Evolutionary conservation across 2,888 invertebrate genomes (phyloP), one percentile per base, ranked within the genome.

Genomic region (Drosophila mimetica): DNA sequence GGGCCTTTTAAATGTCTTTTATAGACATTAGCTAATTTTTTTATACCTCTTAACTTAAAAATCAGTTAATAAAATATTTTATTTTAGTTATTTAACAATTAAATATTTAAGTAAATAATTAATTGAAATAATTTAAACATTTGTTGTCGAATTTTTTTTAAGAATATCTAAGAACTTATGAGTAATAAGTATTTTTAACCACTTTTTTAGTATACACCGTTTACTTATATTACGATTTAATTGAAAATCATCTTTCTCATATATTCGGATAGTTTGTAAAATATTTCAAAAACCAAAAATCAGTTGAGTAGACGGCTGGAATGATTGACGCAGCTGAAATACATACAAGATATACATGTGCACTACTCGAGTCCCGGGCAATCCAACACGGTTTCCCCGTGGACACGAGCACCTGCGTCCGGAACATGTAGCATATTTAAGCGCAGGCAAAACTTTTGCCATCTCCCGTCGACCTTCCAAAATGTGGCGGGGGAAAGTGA

Each of bases 361-460:
- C 11, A 30, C 30, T 11, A 44, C 28, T 36, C 34, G 25, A 25
- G 25, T 25, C 58, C 18, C 20, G n/a, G 30, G 36, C 59, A 37
- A 59, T 61, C 60, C 30, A 46, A 37, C 59, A 37, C 22, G 47
- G 28, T 30, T 28, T 61, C 60, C 50, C 75, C 46, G 20, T 39
- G 59, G 65, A 37, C 55, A 41, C 25, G 25, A 70, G 54, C 85
- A 81, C 85, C 79, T 81, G 85, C 65, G 85, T 80, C 80, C 80
- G 80, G 85, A 50, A 39, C 59, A 63, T 71, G 53, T 71, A 74
- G 83, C 76, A 83, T 84, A 83, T 83, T 86, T 75, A 76, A 83
- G 55, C 63, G 73, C 53, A 28, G 47, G 58, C 57, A 70, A 71
- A 86, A 77, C 60, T 82, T 79, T 66, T 66, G 46, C 58, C 58